Conservation (phyloP, 53 echinoderm and acorn worm genomes). For the Echinometra lucunter region DNA sequence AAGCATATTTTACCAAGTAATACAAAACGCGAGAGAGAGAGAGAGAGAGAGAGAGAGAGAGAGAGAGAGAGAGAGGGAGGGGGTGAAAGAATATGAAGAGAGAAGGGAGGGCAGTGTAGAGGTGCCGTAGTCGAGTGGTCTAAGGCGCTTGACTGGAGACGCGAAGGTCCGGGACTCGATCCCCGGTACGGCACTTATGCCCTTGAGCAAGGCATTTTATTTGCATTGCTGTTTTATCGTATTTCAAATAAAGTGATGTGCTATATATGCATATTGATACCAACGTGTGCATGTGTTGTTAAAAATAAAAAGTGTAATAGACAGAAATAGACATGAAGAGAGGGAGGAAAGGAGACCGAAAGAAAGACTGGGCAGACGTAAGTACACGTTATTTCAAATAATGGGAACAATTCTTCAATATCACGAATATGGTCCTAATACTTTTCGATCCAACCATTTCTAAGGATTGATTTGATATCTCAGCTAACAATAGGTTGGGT, state of each 20-base stretch:
- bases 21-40: background rate
- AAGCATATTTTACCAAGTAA: background rate
- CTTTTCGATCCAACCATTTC: background rate
- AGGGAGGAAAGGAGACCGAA: background rate
- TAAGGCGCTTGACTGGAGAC: no score
- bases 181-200: no score
- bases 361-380: background rate
- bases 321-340: background rate
- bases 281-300: no score
- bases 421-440: no score
- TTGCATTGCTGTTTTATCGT: no score
- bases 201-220: no score
- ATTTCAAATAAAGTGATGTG: no score
- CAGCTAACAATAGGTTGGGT: background rate
- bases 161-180: no score
- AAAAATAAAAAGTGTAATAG: no score
- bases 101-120: background rate
- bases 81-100: background rate
- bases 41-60: background rate
- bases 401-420: background rate
- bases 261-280: no score
- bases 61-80: conserved; percentile 12
- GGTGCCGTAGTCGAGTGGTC: no score
- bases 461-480: conserved; percentile 1
- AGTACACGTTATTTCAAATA: background rate